Evolutionary conservation across 2,888 invertebrate species (phyloP).

Genomic region (Brenthis ino): DNA sequence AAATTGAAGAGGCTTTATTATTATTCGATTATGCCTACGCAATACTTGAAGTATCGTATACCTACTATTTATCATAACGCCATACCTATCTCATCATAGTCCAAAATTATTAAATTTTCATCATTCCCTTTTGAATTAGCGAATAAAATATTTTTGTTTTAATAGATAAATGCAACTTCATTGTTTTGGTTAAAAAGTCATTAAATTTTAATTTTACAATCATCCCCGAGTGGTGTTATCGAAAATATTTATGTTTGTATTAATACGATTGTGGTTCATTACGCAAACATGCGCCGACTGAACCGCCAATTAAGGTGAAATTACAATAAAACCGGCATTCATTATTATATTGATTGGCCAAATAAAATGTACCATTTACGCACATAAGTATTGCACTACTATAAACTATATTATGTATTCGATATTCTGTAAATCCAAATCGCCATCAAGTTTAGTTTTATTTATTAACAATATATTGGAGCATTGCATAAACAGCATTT

Average conservation of each 20-base stretch:
- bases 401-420: slow-evolving; percentile 19
- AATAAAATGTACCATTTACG: slow-evolving; percentile 42
- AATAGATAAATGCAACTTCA: slow-evolving; percentile 18
- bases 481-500: too few species aligned
- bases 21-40: slow-evolving; percentile 43
- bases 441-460: too few species aligned
- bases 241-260: slow-evolving; percentile 42
- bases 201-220: slow-evolving; percentile 34
- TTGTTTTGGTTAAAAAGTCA: slow-evolving; percentile 27
- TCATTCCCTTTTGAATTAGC: slow-evolving; percentile 2
- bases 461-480: too few species aligned
- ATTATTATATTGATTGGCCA: slow-evolving; percentile 43
- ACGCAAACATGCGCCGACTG: slow-evolving; percentile 40
- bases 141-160: neutral
- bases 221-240: slow-evolving; percentile 31
- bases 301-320: slow-evolving; percentile 46
- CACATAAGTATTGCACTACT: slow-evolving; percentile 28
- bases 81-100: slow-evolving; percentile 9
- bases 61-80: slow-evolving; percentile 27
- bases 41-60: slow-evolving; percentile 9
- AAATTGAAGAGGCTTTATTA: slow-evolving; percentile 38
- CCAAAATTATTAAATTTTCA: slow-evolving; percentile 3
- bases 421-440: too few species aligned
- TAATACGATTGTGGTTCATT: slow-evolving; percentile 43
- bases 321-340: slow-evolving; percentile 42